Base-by-base conservation (phyloP, 1,140 invertebrate species). In the Drosophila guanche region DNA sequence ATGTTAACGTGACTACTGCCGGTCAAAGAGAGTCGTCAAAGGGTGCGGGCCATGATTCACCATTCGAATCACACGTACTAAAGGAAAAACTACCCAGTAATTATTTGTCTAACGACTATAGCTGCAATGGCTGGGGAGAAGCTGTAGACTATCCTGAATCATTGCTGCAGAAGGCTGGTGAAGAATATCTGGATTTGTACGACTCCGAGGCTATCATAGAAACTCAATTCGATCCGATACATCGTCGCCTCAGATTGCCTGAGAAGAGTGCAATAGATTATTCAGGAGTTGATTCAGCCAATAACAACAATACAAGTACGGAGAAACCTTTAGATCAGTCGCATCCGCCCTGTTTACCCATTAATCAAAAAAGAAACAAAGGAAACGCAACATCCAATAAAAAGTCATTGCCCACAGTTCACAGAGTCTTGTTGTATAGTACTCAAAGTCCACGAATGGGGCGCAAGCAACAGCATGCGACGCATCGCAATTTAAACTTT, bases 401-500 rank as follows among this genome's bases (percentile, higher is more conserved):
- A 22, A 90, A 90, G 59, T 37, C 62, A 48, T 46, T 75, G 25
- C 81, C 88, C 29, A 72, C 79, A 7, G 76, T 90, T 2, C 88
- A 88, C 43, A 66, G 83, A n/a, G 88, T 90, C 3, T 65, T 90
- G 46, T 56, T 90, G 14, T 90, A 90, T 45, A 90, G 79, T 62
- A 90, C 65, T 37, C 88, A 90, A 55, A 90, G 88, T 70, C 88
- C 88, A 8, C 59, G 88, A 23, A 46, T 76, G 45, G 55, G 83
- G 5, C 88, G 79, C 50, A 85, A 89, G 58, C 85, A 79, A 60
- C 84, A 68, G 41, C 41, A 70, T 3, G 10, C 25, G 50, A 62
- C n/a, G 20, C 68, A 60, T 14, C 68, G 81, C 12, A 74, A 37
- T 41, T 58, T 78, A 20, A 67, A 50, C 51, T 29, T 48, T 37